Evolutionary conservation across 1,140 invertebrate genomes (phyloP).

Genomic region (Hestina assimilis): DNA sequence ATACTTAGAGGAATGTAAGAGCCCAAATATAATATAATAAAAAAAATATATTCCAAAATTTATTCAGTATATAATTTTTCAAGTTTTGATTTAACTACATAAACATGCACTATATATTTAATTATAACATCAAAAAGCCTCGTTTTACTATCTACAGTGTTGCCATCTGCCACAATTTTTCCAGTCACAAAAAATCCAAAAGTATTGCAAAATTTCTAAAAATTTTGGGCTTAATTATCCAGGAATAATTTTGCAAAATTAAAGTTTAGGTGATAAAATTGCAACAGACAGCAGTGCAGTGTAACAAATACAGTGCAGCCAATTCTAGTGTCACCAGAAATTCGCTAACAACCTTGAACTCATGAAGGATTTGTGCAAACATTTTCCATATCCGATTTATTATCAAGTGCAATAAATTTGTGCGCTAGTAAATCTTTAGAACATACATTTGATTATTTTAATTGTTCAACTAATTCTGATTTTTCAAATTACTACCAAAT

Average conservation of each 20-base stretch:
- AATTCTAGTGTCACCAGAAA: constrained; percentile 17
- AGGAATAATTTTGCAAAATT: neutral
- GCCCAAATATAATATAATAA: no score
- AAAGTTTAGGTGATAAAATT: neutral
- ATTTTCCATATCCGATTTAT: neutral
- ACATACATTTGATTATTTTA: no score
- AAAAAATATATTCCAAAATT: no score
- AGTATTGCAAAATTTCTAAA: neutral
- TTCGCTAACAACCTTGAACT: constrained; percentile 21
- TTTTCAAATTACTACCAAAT: no score
- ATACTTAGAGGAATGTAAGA: no score
- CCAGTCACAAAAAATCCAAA: neutral
- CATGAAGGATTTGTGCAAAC: neutral
- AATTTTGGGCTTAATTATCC: neutral
- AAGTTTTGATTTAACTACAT: neutral
- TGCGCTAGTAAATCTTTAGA: no score
- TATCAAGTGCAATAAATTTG: neutral
- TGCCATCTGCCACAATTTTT: constrained; percentile 1
- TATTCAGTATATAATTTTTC: no score
- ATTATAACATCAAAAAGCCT: constrained; percentile 14
- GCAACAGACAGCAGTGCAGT: neutral
- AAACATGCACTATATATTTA: constrained; percentile 5
- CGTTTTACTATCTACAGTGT: constrained; percentile 5
- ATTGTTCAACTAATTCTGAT: no score
- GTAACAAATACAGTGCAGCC: constrained; percentile 18